These are phyloP conservation scores for Drosophila cardini DNA, from an alignment of 1,140 invertebrate species.

Conservation along the genomic window DNA sequence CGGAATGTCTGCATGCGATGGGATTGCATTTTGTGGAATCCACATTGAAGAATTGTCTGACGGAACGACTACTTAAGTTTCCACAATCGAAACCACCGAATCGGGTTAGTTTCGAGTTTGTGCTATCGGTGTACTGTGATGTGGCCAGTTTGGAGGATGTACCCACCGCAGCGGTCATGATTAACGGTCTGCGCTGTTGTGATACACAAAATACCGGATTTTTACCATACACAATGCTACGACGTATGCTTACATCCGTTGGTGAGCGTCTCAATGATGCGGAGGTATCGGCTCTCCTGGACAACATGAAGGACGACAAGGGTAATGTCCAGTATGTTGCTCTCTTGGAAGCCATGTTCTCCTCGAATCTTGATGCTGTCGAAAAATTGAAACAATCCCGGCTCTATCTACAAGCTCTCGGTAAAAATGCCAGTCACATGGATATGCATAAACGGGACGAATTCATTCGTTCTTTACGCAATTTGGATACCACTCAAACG, in stretches of 20 bases:
- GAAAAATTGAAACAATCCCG: constrained; percentile 24
- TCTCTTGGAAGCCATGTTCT: constrained; percentile 29
- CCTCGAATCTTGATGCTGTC: neutral
- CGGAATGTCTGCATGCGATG: constrained; percentile 78
- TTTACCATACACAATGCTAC: constrained; percentile 94
- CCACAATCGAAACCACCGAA: neutral
- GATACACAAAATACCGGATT: constrained; percentile 96
- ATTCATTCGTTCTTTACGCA: constrained; percentile 41
- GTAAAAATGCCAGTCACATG: constrained; percentile 54
- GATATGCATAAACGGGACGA: constrained; percentile 44
- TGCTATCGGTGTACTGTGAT: constrained; percentile 52
- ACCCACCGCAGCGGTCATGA: constrained; percentile 54
- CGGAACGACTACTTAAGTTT: constrained; percentile 12
- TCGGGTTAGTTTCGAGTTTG: constrained; percentile 47
- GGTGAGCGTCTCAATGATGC: constrained; percentile 96
- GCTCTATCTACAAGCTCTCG: constrained; percentile 52
- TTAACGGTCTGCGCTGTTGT: constrained; percentile 88
- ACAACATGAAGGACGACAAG: constrained; percentile 7
- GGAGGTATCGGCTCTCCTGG: constrained; percentile 85
- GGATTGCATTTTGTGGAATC: constrained; percentile 77
- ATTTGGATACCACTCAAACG: neutral
- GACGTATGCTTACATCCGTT: constrained; percentile 97
- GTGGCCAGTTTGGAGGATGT: constrained; percentile 17
- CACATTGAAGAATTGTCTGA: constrained; percentile 52
- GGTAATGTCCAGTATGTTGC: constrained; percentile 50